Base-by-base conservation (phyloP, 2,113 vertebrate species). In the Mola mola region DNA sequence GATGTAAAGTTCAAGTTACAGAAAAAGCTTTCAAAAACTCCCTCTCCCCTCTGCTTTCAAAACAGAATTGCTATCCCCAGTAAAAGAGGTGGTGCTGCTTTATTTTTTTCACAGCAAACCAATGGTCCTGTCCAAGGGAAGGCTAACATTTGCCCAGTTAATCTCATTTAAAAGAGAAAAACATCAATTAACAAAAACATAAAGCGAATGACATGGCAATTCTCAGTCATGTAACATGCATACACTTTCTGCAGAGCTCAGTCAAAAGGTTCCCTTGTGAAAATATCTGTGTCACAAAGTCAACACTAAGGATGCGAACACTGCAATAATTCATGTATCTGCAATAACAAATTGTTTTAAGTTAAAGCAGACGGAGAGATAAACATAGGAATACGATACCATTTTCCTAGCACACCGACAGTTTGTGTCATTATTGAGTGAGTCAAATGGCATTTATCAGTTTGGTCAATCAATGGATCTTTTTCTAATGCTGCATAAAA, bases 391-490 rank as follows among this genome's bases (percentile, higher is more conserved):
- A 41, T 42, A 41, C 13, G 17, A 41, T 8, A 19, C 4, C 5
- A 15, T 37, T 17, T 55, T 21, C 43, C 25, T 17, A 13, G 10
- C 21, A 55, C 22, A 56, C 37, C 17, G 21, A 25, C 4, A 48
- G 9, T 31, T 37, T 34, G 6, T 37, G 51, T 26, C 47, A 25
- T 55, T 52, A 50, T 6, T 38, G 33, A 75, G 60, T 4, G 8
- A 42, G 19, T 28, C 59, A 74, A 74, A 79, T 49, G 22, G 33
- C 29, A 48, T 83, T 66, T 33, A 76, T 78, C 72, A 66, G 17
- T 51, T 58, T 31, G 70, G 79, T 69, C 75, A 59, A 63, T 78
- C 55, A 40, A 17, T 48, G 26, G 36, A 66, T 70, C 44, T 10
- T 48, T 64, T 72, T 67, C 26, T 52, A 40, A 57, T 12, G 1